These are phyloP conservation scores for Alviniconcha strummeri DNA, from an alignment of 2,888 invertebrate species.

Conservation along the genomic window DNA sequence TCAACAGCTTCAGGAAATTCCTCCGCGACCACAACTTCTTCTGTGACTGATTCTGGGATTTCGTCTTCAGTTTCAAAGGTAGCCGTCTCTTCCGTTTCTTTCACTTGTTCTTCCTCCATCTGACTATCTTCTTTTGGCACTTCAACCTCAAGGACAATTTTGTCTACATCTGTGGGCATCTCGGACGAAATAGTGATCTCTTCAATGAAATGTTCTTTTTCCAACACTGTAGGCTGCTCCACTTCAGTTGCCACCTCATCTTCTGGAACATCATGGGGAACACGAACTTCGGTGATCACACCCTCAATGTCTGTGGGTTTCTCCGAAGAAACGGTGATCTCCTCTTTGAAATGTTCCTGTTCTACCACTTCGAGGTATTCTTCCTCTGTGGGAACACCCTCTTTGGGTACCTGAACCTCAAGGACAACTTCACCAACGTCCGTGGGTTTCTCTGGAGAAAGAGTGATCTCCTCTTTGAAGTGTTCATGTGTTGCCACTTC, in stretches of 20 bases:
- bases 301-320: conserved; percentile 28
- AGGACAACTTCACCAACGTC: background rate
- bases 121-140: too few relatives aligned
- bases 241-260: conserved; percentile 24
- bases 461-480: conserved; percentile 26
- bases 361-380: conserved; percentile 3
- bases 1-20: background rate
- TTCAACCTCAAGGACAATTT: too few relatives aligned
- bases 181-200: too few relatives aligned
- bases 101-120: too few relatives aligned
- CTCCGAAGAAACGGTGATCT: conserved; percentile 24
- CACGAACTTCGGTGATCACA: conserved; percentile 19
- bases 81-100: too few relatives aligned
- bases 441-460: conserved; percentile 28
- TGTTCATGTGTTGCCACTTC: conserved; percentile 24
- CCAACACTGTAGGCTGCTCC: conserved; percentile 4
- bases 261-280: conserved; percentile 17
- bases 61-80: too few relatives aligned
- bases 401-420: background rate
- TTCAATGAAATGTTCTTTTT: too few relatives aligned
- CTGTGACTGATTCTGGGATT: background rate
- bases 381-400: background rate
- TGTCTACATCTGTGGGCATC: too few relatives aligned
- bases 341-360: conserved; percentile 15
- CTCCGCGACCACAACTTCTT: background rate